phyloP scores from a whole-genome alignment of 2,113 vertebrate species.

The Pao palembangensis region DNA sequence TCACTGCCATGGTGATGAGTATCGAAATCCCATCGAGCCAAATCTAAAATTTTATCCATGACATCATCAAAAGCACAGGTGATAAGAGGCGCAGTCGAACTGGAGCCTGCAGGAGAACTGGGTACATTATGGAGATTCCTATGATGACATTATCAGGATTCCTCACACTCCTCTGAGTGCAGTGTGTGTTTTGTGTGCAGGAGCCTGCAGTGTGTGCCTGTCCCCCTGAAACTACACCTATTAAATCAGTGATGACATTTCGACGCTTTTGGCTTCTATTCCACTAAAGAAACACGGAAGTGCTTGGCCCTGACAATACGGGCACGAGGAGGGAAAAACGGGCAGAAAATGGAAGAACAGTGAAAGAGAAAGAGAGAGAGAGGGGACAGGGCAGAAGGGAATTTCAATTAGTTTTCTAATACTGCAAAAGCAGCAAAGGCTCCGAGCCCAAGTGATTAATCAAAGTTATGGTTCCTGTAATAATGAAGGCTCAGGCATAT shows the following conservation, averaged over 20 bases:
- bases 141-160: constrained; percentile 71
- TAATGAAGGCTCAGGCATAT: constrained; percentile 80
- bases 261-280: constrained; percentile 60
- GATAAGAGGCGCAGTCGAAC: constrained; percentile 20
- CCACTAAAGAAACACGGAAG: constrained; percentile 45
- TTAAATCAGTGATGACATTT: constrained; percentile 76
- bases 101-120: constrained; percentile 50
- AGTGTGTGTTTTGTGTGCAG: constrained; percentile 14
- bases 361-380: constrained; percentile 14
- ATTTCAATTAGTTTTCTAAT: constrained; percentile 82
- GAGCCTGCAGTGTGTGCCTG: constrained; percentile 4
- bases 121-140: constrained; percentile 67
- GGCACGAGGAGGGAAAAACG: constrained; percentile 20
- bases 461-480: constrained; percentile 76
- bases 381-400: constrained; percentile 55
- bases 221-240: constrained; percentile 48
- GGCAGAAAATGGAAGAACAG: constrained; percentile 5
- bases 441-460: constrained; percentile 77
- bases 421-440: constrained; percentile 73
- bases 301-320: constrained; percentile 47
- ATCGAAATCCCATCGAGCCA: constrained; percentile 56
- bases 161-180: constrained; percentile 58
- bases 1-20: constrained; percentile 34
- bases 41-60: constrained; percentile 40
- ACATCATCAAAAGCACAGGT: constrained; percentile 44